A percentile compares a stretch with the other conserved stretches of the same genome.
phyloP scores from a whole-genome alignment of 2,888 invertebrate species.

The Strigamia transsilvanica region DNA sequence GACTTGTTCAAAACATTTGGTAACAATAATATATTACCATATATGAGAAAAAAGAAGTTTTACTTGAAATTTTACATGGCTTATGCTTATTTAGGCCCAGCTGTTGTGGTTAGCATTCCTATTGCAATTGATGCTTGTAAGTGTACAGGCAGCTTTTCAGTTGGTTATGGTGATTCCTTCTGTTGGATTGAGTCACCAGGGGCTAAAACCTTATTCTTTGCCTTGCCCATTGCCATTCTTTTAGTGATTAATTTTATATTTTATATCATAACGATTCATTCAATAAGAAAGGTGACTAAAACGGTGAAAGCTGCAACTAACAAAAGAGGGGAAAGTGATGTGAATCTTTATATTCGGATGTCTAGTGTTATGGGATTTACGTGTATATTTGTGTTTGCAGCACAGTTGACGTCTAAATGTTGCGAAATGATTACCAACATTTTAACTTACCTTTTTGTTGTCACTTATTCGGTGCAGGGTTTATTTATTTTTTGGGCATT shows the following conservation, averaged over 20 bases:
- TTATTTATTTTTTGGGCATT: conserved; percentile 60
- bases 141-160: conserved; percentile 53
- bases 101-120: conserved; percentile 61
- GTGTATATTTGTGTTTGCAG: conserved; percentile 60
- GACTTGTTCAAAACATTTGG: conserved; percentile 64
- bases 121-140: conserved; percentile 60
- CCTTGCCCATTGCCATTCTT: conserved; percentile 58
- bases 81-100: conserved; percentile 63
- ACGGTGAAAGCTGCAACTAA: conserved; percentile 50
- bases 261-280: conserved; percentile 58
- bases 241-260: conserved; percentile 59
- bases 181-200: conserved; percentile 59
- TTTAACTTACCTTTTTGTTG: conserved; percentile 59
- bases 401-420: conserved; percentile 54
- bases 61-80: conserved; percentile 57
- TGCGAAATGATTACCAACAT: conserved; percentile 52
- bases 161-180: conserved; percentile 58
- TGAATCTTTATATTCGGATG: conserved; percentile 59
- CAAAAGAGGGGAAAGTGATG: conserved; percentile 57
- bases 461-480: conserved; percentile 59
- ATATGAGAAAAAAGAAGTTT: conserved; percentile 56
- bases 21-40: conserved; percentile 56
- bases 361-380: conserved; percentile 60
- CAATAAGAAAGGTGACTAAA: conserved; percentile 57
- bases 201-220: conserved; percentile 59